phyloP scores from a whole-genome alignment of 2,888 invertebrate species.

The Caenorhabditis sp. region DNA sequence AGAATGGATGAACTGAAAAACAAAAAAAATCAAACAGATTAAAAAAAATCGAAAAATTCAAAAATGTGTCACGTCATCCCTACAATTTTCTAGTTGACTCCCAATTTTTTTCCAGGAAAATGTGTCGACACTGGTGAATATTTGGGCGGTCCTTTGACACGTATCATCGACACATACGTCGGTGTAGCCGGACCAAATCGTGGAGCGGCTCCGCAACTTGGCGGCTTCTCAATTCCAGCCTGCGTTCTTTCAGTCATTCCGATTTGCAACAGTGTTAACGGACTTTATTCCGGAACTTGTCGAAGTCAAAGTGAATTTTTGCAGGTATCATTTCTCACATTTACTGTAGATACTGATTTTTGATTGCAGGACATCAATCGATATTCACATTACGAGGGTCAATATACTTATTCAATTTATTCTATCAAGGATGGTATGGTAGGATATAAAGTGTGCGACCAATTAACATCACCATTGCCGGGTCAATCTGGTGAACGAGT shows the following conservation, averaged over 20 bases:
- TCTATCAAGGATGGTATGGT: conserved; percentile 61
- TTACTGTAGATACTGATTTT: conserved; percentile 10
- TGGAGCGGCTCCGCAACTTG: conserved; percentile 64
- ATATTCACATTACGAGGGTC: conserved; percentile 63
- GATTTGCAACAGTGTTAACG: conserved; percentile 59
- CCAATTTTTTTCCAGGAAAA: not conserved
- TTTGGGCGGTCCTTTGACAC: conserved; percentile 62
- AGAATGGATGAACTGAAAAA: too few species aligned
- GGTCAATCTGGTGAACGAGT: conserved; percentile 65
- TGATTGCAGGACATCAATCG: conserved; percentile 64
- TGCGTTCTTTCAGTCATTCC: conserved; percentile 62
- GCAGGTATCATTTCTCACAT: conserved; percentile 44
- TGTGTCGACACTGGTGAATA: conserved; percentile 68
- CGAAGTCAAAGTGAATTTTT: conserved; percentile 63
- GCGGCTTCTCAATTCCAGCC: conserved; percentile 62
- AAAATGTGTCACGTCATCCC: too few species aligned
- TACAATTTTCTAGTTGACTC: too few species aligned
- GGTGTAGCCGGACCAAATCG: conserved; percentile 70
- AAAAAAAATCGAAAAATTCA: too few species aligned
- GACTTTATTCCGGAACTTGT: conserved; percentile 67
- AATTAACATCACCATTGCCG: conserved; percentile 54
- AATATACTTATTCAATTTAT: conserved; percentile 64
- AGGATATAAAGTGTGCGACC: conserved; percentile 61
- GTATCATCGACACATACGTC: conserved; percentile 65
- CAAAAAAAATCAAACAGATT: too few species aligned